Conservation (phyloP, 2,113 vertebrate genomes). For the Fulmarus glacialis region DNA sequence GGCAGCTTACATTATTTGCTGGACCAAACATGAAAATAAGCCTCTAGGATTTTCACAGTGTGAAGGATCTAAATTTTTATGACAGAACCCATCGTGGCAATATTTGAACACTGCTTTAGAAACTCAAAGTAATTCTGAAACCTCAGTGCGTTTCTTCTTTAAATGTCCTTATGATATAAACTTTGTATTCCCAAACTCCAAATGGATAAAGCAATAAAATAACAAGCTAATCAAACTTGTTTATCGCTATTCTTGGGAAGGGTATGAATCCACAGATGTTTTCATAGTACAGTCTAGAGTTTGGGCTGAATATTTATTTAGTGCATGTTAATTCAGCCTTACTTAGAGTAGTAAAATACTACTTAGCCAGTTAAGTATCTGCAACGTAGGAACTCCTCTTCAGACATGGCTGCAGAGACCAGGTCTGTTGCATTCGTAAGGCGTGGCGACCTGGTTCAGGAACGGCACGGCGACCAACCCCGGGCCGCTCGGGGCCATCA, state of each 20-base stretch:
- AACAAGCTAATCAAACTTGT: neutral
- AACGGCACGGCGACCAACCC: too few relatives aligned
- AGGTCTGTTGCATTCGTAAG: too few relatives aligned
- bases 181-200: neutral
- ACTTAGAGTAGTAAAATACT: neutral
- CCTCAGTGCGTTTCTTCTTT: neutral
- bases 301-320: neutral
- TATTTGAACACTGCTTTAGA: neutral
- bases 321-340: neutral
- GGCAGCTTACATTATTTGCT: neutral
- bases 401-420: neutral
- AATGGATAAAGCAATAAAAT: neutral
- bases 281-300: neutral
- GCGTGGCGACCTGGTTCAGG: too few relatives aligned
- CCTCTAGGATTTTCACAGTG: neutral
- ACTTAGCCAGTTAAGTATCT: neutral
- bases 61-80: neutral
- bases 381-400: neutral
- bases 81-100: neutral
- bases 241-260: neutral
- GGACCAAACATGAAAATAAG: neutral
- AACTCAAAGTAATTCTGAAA: neutral
- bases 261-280: neutral
- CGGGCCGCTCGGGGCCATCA: too few relatives aligned
- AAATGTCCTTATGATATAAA: neutral